Conservation (phyloP, 1,140 invertebrate genomes). For the Brachionus koreanus region DNA sequence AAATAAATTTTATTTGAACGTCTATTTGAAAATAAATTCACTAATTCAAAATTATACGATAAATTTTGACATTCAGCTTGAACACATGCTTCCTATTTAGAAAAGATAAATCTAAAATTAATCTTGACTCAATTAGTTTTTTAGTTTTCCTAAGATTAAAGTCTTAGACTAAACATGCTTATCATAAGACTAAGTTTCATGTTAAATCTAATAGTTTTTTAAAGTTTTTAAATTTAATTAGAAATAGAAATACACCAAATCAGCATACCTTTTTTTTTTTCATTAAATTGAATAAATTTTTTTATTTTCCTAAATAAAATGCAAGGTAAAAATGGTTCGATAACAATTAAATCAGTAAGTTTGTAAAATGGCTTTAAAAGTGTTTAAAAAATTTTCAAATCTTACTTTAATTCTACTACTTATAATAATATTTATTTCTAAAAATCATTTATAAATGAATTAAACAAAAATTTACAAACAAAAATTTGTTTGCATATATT, state of each 20-base stretch:
- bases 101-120: background rate
- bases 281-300: no score
- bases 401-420: no score
- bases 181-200: background rate
- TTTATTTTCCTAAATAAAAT: no score
- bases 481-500: background rate
- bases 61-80: background rate
- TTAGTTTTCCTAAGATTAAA: background rate
- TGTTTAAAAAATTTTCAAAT: background rate
- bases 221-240: no score
- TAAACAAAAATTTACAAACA: background rate
- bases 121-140: background rate
- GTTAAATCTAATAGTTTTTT: no score
- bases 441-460: no score
- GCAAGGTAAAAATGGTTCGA: no score
- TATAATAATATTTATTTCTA: background rate
- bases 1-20: background rate
- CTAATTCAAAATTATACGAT: no score
- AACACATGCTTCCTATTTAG: background rate
- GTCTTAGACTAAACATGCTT: background rate
- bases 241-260: no score
- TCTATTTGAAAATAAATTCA: background rate
- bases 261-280: no score
- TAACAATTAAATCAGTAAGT: background rate
- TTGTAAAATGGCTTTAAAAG: background rate